phyloP scores from a whole-genome alignment of 1,140 invertebrate species.

The Drosophila sproati region DNA sequence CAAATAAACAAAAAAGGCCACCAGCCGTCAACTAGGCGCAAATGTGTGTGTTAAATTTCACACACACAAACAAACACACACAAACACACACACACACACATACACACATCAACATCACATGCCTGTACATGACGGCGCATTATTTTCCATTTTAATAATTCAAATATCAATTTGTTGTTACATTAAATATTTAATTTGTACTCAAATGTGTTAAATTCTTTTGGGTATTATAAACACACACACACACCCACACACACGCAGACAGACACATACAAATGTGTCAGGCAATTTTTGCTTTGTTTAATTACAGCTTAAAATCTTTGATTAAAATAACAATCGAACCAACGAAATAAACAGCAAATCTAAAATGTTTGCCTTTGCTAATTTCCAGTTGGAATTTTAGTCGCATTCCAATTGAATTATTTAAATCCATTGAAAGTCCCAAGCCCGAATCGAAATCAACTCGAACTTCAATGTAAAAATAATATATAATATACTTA shows the following conservation, averaged over 20 bases:
- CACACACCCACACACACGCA: slow-evolving; percentile 3
- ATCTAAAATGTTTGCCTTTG: slow-evolving; percentile 29
- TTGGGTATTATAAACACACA: slow-evolving; percentile 69
- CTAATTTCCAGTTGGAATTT: slow-evolving; percentile 38
- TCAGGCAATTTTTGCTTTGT: slow-evolving; percentile 70
- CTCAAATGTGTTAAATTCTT: slow-evolving; percentile 83
- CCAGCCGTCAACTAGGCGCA: slow-evolving; percentile 62
- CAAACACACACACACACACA: slow-evolving; percentile 11
- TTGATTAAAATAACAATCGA: slow-evolving; percentile 66
- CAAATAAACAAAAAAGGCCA: slow-evolving; percentile 73
- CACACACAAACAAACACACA: slow-evolving; percentile 35
- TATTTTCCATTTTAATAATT: slow-evolving; percentile 82
- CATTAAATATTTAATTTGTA: slow-evolving; percentile 83
- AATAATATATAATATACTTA: too few relatives aligned
- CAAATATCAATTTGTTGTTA: slow-evolving; percentile 83
- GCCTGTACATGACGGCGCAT: slow-evolving; percentile 71
- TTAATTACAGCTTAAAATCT: slow-evolving; percentile 81
- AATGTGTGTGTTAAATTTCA: slow-evolving; percentile 70
- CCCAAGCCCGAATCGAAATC: too few relatives aligned
- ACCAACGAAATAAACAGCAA: slow-evolving; percentile 45
- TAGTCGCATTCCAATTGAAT: slow-evolving; percentile 15
- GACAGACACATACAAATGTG: slow-evolving; percentile 40
- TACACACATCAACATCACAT: slow-evolving; percentile 34
- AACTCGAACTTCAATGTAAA: neutral
- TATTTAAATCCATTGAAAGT: slow-evolving; percentile 16